Base-by-base conservation (phyloP, 2,888 invertebrate species). In the Drosophila meridionalis region DNA sequence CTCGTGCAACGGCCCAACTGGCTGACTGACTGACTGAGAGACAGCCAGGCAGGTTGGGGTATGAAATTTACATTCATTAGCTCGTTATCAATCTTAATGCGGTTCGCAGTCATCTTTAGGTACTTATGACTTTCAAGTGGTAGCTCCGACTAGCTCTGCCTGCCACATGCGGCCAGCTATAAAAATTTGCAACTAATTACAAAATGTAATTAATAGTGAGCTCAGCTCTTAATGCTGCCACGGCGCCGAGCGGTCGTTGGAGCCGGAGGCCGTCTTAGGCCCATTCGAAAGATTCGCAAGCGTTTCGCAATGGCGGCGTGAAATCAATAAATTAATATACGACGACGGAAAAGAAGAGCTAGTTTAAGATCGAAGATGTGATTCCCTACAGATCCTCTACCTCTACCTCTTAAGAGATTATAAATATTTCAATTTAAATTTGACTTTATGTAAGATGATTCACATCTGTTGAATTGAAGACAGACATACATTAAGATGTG, bases 1-100 rank as follows among this genome's bases (percentile, higher is more conserved):
- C 60, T 38, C 34, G 40, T 45, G 62, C 28, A 76, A 53, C 57
- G 58, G 72, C 62, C 48, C 9, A 9, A 63, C 53, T 34, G 36
- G 53, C 66, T 64, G 64, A 63, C 66, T 64, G 64, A 63, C 69
- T 43, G 78, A 52, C 58, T 38, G 60, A 68, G 5, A 14, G 42
- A 65, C 57, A 7, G 69, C 42, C 36, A 8, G 47, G 28, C 47
- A 65, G 64, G 59, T 62, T 70, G 56, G 71, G 76, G 80, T 90
- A 90, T 89, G 86, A 90, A 92, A 91, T 91, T 91, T 90, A 91
- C 91, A 91, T 91, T 91, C 91, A 92, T 91, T 92, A 91, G 81
- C 71, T 82, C 89, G 90, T 88, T 92, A 91, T 91, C 91, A 91
- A 91, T 91, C 91, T 91, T 90, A 76, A 80, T 85, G 88, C 85